Conservation (phyloP, 1,140 invertebrate species). For the Aleiodes sp. region DNA sequence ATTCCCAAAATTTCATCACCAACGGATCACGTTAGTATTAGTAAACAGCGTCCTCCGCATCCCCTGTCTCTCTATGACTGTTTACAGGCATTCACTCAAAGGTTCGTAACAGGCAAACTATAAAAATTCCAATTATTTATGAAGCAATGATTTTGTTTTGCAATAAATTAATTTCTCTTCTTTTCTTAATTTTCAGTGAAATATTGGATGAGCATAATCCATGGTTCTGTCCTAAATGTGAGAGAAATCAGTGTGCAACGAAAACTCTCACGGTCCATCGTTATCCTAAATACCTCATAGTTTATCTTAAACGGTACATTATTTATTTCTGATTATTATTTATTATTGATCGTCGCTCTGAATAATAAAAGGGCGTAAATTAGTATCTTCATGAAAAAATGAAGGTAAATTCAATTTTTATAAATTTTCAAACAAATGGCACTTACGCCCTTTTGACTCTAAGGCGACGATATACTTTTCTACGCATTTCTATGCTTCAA, state of each 20-base stretch:
- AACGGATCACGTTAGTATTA: conserved; percentile 63
- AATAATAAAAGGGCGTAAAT: too few species aligned
- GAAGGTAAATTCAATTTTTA: too few species aligned
- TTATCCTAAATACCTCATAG: conserved; percentile 76
- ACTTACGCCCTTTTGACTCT: too few species aligned
- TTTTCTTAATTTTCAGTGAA: conserved; percentile 66
- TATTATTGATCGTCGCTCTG: too few species aligned
- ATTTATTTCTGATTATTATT: conserved; percentile 14
- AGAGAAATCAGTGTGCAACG: conserved; percentile 75
- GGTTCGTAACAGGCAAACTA: too few species aligned
- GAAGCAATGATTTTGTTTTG: background rate
- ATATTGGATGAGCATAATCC: conserved; percentile 76
- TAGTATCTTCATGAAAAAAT: too few species aligned
- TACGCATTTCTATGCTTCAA: background rate
- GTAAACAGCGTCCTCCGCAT: conserved; percentile 62
- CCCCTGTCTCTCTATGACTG: conserved; percentile 74
- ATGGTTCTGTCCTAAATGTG: conserved; percentile 77
- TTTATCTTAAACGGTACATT: conserved; percentile 75
- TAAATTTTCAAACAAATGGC: too few species aligned
- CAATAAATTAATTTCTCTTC: conserved; percentile 4
- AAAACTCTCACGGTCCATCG: conserved; percentile 77
- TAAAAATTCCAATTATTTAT: too few species aligned
- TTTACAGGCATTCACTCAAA: conserved; percentile 76
- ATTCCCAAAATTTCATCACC: conserved; percentile 52
- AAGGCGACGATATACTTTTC: background rate